phyloP scores from a whole-genome alignment of 2,888 invertebrate species.

The Dynastes tityus region DNA sequence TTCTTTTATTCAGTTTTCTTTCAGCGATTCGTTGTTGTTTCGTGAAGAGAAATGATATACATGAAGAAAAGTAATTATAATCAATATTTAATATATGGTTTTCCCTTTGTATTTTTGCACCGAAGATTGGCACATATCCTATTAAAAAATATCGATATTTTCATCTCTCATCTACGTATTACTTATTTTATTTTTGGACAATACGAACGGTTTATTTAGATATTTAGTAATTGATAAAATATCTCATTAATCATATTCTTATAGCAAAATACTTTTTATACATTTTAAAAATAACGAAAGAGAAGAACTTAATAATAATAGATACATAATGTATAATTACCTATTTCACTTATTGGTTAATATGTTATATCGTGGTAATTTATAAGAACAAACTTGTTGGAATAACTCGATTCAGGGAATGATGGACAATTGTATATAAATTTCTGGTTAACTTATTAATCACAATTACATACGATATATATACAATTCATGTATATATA shows the following conservation, averaged over 20 bases:
- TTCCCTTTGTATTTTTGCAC: neutral
- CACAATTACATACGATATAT: constrained; percentile 1
- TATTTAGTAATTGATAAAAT: constrained; percentile 32
- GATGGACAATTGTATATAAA: neutral
- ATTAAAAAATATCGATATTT: constrained; percentile 47
- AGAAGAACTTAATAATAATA: neutral
- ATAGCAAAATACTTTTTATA: constrained; percentile 18
- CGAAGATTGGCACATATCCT: constrained; percentile 49
- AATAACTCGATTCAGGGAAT: constrained; percentile 11
- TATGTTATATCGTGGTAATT: neutral
- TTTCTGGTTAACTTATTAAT: constrained; percentile 22
- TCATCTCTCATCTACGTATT: constrained; percentile 14
- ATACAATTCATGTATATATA: neutral
- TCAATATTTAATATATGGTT: too few relatives aligned
- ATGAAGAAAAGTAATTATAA: too few relatives aligned
- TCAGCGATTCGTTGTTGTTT: constrained; percentile 45
- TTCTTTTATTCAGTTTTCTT: neutral
- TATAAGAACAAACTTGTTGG: neutral
- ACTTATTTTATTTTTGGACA: constrained; percentile 6
- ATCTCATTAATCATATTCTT: neutral
- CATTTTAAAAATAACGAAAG: constrained; percentile 23
- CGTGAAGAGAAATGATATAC: too few relatives aligned
- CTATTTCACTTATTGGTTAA: neutral
- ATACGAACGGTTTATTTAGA: constrained; percentile 1
- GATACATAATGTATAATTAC: constrained; percentile 7